Conservation (phyloP, 2,888 invertebrate species). For the Patella caerulea region DNA sequence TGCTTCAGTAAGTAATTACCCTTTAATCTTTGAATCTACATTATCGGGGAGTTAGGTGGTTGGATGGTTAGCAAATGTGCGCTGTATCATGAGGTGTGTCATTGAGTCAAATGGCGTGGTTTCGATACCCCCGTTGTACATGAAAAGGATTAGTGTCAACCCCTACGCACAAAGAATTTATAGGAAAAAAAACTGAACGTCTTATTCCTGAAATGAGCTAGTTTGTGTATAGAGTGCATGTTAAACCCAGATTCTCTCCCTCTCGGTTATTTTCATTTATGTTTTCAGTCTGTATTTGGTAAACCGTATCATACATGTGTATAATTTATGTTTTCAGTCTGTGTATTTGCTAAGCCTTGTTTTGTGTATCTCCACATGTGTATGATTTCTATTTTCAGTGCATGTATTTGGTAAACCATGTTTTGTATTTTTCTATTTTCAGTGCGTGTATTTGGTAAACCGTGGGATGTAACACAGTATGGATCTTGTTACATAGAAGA, state of each 20-base stretch:
- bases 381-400: conserved; percentile 42
- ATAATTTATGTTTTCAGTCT: neutral
- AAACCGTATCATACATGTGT: neutral
- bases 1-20: conserved; percentile 74
- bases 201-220: too few relatives aligned
- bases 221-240: neutral
- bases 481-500: conserved; percentile 85
- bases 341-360: neutral
- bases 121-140: too few relatives aligned
- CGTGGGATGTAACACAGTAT: conserved; percentile 86
- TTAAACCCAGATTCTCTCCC: neutral
- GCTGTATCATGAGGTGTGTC: too few relatives aligned
- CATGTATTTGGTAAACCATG: conserved; percentile 76
- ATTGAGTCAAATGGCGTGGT: too few relatives aligned
- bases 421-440: conserved; percentile 24
- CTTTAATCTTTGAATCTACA: neutral
- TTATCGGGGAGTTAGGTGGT: too few relatives aligned
- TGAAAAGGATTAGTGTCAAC: too few relatives aligned
- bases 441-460: conserved; percentile 74
- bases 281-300: too few relatives aligned
- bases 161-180: too few relatives aligned
- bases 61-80: too few relatives aligned
- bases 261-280: too few relatives aligned
- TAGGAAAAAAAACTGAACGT: too few relatives aligned
- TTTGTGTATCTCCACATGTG: neutral